Base-by-base conservation (phyloP, 2,113 vertebrate species). In the Scomber colias region DNA sequence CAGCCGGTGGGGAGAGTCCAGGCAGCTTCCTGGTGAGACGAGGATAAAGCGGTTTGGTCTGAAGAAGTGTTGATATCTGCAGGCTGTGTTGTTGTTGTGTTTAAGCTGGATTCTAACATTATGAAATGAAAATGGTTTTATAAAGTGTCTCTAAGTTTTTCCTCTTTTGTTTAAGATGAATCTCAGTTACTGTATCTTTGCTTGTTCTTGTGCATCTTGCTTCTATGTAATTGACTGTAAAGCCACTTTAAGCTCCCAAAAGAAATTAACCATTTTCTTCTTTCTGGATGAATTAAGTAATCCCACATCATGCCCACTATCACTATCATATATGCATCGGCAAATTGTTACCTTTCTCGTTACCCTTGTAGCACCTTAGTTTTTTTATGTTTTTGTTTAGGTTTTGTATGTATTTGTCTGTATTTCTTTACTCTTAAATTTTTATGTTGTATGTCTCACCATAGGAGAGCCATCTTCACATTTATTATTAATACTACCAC, bases 1-100 rank as follows among this genome's bases (percentile, higher is more conserved):
- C 66, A 83, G 80, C 74, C 70, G 48, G 73, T 40, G 48, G 65
- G 60, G 53, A 85, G 61, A 14, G 57, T 51, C 77, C 71, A 66
- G 0, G 6, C 62, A 51, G 86, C 70, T 63, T 64, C 59, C 54
- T 56, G 66, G 17, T 50, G 65, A 69, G 81, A 51, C 11, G 65
- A 77, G 68, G 69, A 87, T 60, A 60, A 75, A 83, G 48, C 83
- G 64, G 73, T 71, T 82, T 77, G 71, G 64, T 71, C 19, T 70
- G 69, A 35, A 50, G 17, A 64, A 46, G 77, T 62, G 76, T 59
- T 71, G 77, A 64, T 81, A 75, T 81, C 80, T 81, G 31, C 27
- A 15, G 69, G 79, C 83, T 88, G 83, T 50, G 64, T 63, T 71
- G 74, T 56, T 75, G 72, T 30, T 31, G 4, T 50, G 19, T 56